Evolutionary conservation across 2,797 vertebrate genomes (phyloP).

Genomic region (Enteromius argenteus): DNA sequence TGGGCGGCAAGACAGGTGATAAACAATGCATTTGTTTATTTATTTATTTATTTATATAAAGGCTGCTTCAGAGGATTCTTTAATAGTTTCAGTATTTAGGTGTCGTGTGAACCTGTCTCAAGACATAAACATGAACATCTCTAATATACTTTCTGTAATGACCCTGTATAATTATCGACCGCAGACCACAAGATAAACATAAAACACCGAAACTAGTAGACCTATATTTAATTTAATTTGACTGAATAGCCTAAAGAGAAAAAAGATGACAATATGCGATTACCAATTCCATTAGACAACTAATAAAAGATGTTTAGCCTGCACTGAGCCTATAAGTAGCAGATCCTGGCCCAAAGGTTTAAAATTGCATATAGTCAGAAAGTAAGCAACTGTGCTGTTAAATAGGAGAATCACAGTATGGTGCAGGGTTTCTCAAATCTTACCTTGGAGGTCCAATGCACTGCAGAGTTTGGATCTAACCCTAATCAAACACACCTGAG

Average conservation of each 20-base stretch:
- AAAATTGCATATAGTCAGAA: not conserved
- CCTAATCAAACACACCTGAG: too few species aligned
- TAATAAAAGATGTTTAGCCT: not conserved
- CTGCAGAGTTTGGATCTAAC: too few species aligned
- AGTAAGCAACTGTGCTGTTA: not conserved
- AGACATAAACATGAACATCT: not conserved
- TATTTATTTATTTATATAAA: not conserved
- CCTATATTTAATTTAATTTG: not conserved
- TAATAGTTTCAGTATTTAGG: not conserved
- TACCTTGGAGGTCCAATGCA: too few species aligned
- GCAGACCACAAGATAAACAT: not conserved
- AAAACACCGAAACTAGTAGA: not conserved
- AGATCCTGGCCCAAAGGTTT: not conserved
- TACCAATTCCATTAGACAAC: not conserved
- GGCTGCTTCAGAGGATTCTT: not conserved
- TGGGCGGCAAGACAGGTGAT: not conserved
- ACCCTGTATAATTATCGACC: not conserved
- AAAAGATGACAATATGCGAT: not conserved
- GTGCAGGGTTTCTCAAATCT: too few species aligned
- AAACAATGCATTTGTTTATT: not conserved
- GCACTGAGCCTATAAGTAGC: not conserved
- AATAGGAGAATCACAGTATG: not conserved
- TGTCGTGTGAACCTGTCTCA: not conserved
- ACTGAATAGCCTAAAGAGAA: not conserved
- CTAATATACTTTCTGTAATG: conserved; percentile 1